A percentile compares a stretch with the other conserved stretches of the same genome.
Conservation (phyloP, 2,888 invertebrate species). For the Ptilodon capucinus region DNA sequence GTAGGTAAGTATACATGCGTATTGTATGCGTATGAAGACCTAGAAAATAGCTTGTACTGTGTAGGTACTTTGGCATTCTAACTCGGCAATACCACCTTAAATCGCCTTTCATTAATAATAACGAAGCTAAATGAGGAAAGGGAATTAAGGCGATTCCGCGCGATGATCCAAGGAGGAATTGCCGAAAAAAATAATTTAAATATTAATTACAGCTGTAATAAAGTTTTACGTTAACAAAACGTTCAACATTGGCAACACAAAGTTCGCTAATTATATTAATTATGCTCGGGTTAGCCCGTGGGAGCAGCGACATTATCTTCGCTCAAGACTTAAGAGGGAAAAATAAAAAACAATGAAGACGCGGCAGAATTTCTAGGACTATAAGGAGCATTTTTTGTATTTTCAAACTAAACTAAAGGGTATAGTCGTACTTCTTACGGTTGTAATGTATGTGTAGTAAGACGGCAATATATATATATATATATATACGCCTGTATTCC, state of each 20-base stretch:
- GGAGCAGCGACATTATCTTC: neutral
- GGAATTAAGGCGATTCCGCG: constrained; percentile 8
- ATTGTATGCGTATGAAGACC: too few species aligned
- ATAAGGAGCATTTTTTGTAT: too few species aligned
- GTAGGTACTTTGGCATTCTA: neutral
- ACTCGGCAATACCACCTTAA: neutral
- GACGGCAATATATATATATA: too few species aligned
- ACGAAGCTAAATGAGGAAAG: constrained; percentile 11
- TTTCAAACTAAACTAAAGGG: too few species aligned
- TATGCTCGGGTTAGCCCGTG: neutral
- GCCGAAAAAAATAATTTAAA: constrained; percentile 8
- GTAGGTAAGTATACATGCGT: too few species aligned
- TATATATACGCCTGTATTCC: too few species aligned
- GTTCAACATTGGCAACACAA: constrained; percentile 1
- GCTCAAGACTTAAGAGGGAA: neutral
- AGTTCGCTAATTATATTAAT: constrained; percentile 7
- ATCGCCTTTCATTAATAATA: constrained; percentile 17
- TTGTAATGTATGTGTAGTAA: too few species aligned
- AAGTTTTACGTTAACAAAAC: constrained; percentile 6
- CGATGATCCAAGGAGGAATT: constrained; percentile 13
- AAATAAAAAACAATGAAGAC: neutral
- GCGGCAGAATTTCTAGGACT: neutral
- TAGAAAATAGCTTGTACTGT: neutral
- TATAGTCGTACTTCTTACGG: too few species aligned
- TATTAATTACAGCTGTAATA: constrained; percentile 17